A percentile compares a stretch with the other conserved stretches of the same genome.
These are phyloP conservation scores for Parapsyche elsis DNA, from an alignment of 1,140 invertebrate genomes.

Conservation along the genomic window DNA sequence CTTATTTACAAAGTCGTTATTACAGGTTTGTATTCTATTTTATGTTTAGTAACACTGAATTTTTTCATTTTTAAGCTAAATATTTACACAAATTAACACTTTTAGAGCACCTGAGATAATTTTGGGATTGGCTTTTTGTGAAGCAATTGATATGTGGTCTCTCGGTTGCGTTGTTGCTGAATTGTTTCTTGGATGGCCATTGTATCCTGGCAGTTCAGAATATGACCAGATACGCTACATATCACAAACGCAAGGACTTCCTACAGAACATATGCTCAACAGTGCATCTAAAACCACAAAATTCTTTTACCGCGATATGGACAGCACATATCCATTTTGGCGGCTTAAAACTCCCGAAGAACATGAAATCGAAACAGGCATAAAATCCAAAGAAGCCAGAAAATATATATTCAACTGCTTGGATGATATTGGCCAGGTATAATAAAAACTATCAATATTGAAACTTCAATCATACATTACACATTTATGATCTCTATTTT, in stretches of 20 bases:
- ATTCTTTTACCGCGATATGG: conserved; percentile 98
- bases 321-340: conserved; percentile 98
- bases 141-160: conserved; percentile 99
- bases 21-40: conserved; percentile 71
- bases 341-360: conserved; percentile 97
- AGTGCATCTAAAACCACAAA: conserved; percentile 98
- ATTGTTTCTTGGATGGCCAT: conserved; percentile 98
- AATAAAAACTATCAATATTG: too few relatives aligned
- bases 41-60: neutral
- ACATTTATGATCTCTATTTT: conserved; percentile 12
- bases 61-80: conserved; percentile 1
- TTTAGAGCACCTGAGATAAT: conserved; percentile 97
- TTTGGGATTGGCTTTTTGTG: conserved; percentile 97
- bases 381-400: conserved; percentile 98
- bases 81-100: neutral
- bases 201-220: conserved; percentile 99
- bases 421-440: conserved; percentile 93
- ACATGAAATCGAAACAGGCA: conserved; percentile 96
- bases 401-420: conserved; percentile 99
- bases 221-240: conserved; percentile 98
- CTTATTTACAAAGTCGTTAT: conserved; percentile 98
- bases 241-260: conserved; percentile 82
- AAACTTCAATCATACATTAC: neutral
- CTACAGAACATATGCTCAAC: conserved; percentile 99
- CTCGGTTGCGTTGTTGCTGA: conserved; percentile 99